phyloP scores from a whole-genome alignment of 2,888 invertebrate genomes.

The Heliconius hortense region DNA sequence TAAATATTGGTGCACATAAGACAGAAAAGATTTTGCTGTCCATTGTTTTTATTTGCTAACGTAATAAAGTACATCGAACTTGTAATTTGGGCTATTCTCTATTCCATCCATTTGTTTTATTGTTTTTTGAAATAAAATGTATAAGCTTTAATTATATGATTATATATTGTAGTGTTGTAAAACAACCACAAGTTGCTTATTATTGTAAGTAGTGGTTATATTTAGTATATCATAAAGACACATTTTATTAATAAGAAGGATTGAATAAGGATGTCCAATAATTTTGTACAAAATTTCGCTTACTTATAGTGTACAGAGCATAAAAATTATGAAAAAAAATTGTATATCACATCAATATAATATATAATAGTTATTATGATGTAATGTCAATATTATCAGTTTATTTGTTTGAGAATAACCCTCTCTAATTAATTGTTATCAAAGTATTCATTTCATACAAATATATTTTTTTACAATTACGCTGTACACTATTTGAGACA shows the following conservation, averaged over 20 bases:
- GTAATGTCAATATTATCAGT: neutral
- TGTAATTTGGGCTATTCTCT: slow-evolving; percentile 26
- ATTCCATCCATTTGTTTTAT: slow-evolving; percentile 26
- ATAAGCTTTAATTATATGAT: slow-evolving; percentile 2
- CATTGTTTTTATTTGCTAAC: neutral
- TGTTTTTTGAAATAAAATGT: slow-evolving; percentile 3
- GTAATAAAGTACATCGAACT: slow-evolving; percentile 27
- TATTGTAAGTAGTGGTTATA: slow-evolving; percentile 19
- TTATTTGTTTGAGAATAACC: neutral
- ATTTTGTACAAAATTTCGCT: slow-evolving; percentile 1
- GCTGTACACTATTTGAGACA: slow-evolving; percentile 7
- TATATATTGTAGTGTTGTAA: slow-evolving; percentile 18
- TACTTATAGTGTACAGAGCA: slow-evolving; percentile 7
- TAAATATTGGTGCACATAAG: neutral
- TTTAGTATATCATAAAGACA: slow-evolving; percentile 12
- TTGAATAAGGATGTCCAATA: slow-evolving; percentile 1
- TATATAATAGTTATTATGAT: neutral
- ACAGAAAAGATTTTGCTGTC: neutral
- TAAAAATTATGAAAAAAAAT: neutral
- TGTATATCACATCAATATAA: neutral
- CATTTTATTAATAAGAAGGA: neutral
- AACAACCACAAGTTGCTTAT: slow-evolving; percentile 23
- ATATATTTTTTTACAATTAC: neutral
- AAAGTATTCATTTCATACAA: neutral
- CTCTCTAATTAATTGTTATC: neutral